Evolutionary conservation across 2,797 vertebrate species (phyloP), one percentile per base, ranked within the genome.

Genomic region (Oreortyx pictus): DNA sequence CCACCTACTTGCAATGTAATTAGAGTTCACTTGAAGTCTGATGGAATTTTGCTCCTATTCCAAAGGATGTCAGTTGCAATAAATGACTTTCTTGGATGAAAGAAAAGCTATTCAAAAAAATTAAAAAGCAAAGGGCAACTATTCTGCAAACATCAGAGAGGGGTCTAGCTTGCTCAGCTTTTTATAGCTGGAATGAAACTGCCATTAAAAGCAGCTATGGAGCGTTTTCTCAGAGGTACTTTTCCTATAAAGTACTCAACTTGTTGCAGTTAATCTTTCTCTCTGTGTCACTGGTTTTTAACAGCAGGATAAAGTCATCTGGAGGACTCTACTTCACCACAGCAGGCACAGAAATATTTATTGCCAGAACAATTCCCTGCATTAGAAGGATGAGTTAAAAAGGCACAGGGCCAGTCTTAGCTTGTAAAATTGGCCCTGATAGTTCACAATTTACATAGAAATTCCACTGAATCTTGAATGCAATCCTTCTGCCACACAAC

Each of bases 231-330:
- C 54, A 46, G 46, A 89, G 24, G 27, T 81, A 70, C 59, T 86
- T 76, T 37, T 88, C 67, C 52, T 72, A 14, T 47, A 83, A 94
- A 9, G 0, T 67, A 52, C 87, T 90, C 59, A 37, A 47, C 60
- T 88, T 86, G 50, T 89, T 95, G 76, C 76, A 94, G 84, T 92
- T 94, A 86, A 92, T 92, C 79, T 87, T 93, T 86, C 70, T 90
- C 50, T 65, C 84, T 57, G 22, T 92, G 92, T 22, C 82, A 57
- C 79, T 94, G 86, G 90, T 94, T 94, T 81, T 81, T 71, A 96
- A 60, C 84, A 94, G 88, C 79, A 86, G 84, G 82, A 52, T 73
- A 61, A 94, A 95, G 46, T 79, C 84, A 81, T 22, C 70, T 86
- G 70, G 90, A 92, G 87, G 76, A 90, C 74, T 88, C n/a, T 39